Base-by-base conservation (phyloP, 1,140 invertebrate species). In the Tetraneura akinire region DNA sequence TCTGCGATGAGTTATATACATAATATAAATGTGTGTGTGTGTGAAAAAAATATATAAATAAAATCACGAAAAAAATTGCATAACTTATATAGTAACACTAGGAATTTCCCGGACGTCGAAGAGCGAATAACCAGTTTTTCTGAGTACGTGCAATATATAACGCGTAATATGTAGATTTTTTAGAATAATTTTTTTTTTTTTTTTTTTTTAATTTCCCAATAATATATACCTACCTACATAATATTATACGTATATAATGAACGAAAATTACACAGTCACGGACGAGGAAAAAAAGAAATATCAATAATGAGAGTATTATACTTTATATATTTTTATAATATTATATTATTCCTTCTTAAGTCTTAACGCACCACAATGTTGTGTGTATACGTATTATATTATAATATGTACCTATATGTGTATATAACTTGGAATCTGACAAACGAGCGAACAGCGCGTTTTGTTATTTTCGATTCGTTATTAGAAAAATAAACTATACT, bases 241-340 rank as follows among this genome's bases (percentile, higher is more conserved):
- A 3, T 37, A 37, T 37, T n/a, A 8, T 37, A 37, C 3, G 32
- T 37, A 37, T 37, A 37, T 66, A 66, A 32, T 14, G 37, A 66
- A 66, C 64, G 64, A 66, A 66, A 66, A 66, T 66, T 66, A 66
- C 64, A 42, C n/a, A 66, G 64, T 66, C 64, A 66, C 64, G 64
- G 64, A 45, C 37, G n/a, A 66, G 64, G 64, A 66, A 66, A 62
- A 32, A 66, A 66, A 66, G 32, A 45, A 66, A 66, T 4, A 37
- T 66, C 18, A 66, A 66, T 37, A 37, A 37, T 21, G 64, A 66
- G 32, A 66, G 26, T 64, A 64, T n/a, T 1, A 37, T 37, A 37
- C 8, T 4, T 8, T 37, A 37, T 37, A n/a, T 37, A 37, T 37
- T 37, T 4, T 37, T 37, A 37, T 37, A n/a, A n/a, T n/a, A n/a